phyloP scores from a whole-genome alignment of 2,113 vertebrate genomes.

The Labeo rohita region DNA sequence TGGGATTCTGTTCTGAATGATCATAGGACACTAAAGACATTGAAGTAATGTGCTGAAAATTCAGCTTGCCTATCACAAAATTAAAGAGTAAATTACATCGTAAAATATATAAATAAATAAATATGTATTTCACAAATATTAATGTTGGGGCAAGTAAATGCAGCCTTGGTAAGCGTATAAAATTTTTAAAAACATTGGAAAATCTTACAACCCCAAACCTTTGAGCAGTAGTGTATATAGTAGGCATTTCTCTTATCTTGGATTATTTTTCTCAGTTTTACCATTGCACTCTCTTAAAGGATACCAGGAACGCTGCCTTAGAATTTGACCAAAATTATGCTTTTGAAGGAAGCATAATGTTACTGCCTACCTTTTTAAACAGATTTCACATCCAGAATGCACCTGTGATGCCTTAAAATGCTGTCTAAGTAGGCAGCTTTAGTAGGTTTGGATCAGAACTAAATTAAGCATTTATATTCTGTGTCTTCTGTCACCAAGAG shows the following conservation, averaged over 20 bases:
- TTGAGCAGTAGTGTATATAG: not conserved
- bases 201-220: not conserved
- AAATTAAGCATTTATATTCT: constrained; percentile 12
- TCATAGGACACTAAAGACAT: not conserved
- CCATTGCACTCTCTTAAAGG: too few species aligned
- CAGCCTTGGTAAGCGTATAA: not conserved
- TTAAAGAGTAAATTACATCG: not conserved
- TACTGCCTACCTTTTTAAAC: not conserved
- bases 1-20: not conserved
- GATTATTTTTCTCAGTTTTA: not conserved
- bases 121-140: not conserved
- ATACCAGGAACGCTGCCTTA: too few species aligned
- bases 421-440: not conserved
- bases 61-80: not conserved
- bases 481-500: constrained; percentile 22
- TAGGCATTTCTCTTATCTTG: not conserved
- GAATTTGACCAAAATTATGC: not conserved
- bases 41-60: not conserved
- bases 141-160: not conserved
- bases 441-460: not conserved
- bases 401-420: not conserved
- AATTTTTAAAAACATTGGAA: not conserved
- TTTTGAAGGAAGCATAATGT: not conserved
- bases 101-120: not conserved
- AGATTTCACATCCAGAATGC: not conserved